Conservation (phyloP, 2,797 vertebrate species). For the Sebastolobus altivelis region DNA sequence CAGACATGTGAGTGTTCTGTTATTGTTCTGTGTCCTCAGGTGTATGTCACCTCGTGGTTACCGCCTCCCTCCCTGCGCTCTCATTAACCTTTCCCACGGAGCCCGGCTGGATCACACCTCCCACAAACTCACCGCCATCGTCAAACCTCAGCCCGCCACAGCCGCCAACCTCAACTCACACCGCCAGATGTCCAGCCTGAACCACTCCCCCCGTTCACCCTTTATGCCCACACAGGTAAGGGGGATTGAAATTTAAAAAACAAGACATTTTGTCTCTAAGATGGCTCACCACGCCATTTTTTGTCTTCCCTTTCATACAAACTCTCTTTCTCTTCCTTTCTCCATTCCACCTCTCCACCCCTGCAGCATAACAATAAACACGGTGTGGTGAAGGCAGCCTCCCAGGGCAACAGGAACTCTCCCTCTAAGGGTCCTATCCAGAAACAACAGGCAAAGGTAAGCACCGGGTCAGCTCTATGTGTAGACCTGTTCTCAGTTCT, state of each 20-base stretch:
- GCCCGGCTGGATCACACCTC: slow-evolving; percentile 88
- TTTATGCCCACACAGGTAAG: slow-evolving; percentile 93
- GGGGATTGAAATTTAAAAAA: not conserved
- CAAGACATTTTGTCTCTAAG: not conserved
- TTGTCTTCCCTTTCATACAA: not conserved
- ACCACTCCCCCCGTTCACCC: slow-evolving; percentile 94
- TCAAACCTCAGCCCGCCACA: slow-evolving; percentile 93
- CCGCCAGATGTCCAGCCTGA: slow-evolving; percentile 88
- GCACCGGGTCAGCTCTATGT: not conserved
- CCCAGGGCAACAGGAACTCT: slow-evolving; percentile 85
- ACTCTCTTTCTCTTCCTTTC: not conserved
- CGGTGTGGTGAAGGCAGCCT: slow-evolving; percentile 79
- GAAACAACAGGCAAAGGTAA: slow-evolving; percentile 86
- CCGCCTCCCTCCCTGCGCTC: slow-evolving; percentile 94
- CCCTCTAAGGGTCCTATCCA: slow-evolving; percentile 85
- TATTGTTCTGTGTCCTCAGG: slow-evolving; percentile 71
- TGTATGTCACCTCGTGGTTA: slow-evolving; percentile 91
- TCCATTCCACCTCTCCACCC: not conserved
- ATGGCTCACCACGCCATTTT: not conserved
- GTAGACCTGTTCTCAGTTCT: not conserved
- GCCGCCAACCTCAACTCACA: slow-evolving; percentile 73
- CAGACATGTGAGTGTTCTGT: not conserved
- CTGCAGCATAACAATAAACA: slow-evolving; percentile 87
- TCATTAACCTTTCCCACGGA: slow-evolving; percentile 96
- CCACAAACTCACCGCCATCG: slow-evolving; percentile 93